Evolutionary conservation across 2,797 vertebrate genomes (phyloP).

Genomic region (Eospalax fontanierii): DNA sequence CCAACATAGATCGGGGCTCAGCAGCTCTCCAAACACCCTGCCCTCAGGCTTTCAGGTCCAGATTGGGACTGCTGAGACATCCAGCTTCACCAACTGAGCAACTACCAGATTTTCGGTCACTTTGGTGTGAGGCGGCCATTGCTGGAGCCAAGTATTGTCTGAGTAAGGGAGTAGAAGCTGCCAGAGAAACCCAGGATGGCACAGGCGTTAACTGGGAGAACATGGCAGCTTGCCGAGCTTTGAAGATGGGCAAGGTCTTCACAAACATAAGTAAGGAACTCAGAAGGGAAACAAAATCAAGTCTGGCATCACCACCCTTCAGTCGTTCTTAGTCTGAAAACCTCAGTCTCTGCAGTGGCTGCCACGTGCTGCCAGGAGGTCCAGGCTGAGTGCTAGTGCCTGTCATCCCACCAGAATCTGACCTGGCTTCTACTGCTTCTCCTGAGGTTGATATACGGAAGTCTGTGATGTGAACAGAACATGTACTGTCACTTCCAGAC

Average conservation of each 20-base stretch:
- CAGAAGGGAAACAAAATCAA: not conserved
- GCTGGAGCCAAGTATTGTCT: not conserved
- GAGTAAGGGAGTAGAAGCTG: not conserved
- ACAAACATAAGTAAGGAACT: not conserved
- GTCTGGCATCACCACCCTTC: not conserved
- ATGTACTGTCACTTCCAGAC: constrained; percentile 41
- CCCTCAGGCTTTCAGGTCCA: not conserved
- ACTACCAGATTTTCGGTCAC: not conserved
- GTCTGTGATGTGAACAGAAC: not conserved
- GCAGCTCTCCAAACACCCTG: not conserved
- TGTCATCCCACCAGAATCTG: not conserved
- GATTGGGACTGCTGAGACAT: not conserved
- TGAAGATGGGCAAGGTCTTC: not conserved
- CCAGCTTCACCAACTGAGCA: not conserved
- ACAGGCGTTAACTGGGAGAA: not conserved
- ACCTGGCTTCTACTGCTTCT: not conserved
- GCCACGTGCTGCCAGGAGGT: not conserved
- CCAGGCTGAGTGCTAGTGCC: not conserved
- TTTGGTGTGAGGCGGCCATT: not conserved
- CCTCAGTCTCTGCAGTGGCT: not conserved
- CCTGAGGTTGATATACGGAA: not conserved
- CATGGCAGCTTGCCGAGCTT: not conserved
- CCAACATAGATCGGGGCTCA: not conserved
- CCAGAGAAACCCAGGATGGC: not conserved
- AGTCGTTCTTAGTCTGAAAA: not conserved